Conservation (phyloP, 2,113 vertebrate species). For the Nesoenas mayeri region DNA sequence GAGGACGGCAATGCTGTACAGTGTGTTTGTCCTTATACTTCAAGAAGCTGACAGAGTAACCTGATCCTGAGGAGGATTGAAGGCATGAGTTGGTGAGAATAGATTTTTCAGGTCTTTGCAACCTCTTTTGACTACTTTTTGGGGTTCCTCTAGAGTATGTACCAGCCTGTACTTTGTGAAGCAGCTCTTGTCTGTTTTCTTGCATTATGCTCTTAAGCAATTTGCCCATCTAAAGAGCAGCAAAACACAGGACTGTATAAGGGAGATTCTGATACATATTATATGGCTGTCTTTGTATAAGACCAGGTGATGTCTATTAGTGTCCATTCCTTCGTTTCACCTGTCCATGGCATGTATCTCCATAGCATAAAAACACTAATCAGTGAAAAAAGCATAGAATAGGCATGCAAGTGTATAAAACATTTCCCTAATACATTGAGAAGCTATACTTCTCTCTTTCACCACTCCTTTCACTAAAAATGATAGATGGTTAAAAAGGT, state of each 20-base stretch:
- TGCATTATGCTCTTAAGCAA: neutral
- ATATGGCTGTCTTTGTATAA: neutral
- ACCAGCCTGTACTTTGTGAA: neutral
- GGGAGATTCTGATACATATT: neutral
- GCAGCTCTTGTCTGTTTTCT: neutral
- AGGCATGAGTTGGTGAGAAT: neutral
- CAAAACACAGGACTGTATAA: neutral
- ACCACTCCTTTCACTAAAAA: neutral
- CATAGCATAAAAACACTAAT: neutral
- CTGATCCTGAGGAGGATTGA: neutral
- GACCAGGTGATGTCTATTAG: neutral
- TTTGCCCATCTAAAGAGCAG: neutral
- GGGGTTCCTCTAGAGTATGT: neutral
- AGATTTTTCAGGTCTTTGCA: neutral
- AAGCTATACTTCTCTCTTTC: neutral
- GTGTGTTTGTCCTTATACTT: neutral
- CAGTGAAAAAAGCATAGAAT: neutral
- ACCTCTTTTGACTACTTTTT: neutral
- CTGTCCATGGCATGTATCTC: neutral
- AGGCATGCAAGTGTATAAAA: neutral
- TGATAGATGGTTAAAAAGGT: neutral
- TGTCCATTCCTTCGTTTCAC: neutral
- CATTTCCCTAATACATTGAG: neutral
- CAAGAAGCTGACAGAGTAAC: neutral
- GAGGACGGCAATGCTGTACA: neutral